Percentiles rank a stretch among this genome's conserved stretches.
Evolutionary conservation across 2,113 vertebrate species (phyloP).

Genomic region (Trematocara stigmaticum): DNA sequence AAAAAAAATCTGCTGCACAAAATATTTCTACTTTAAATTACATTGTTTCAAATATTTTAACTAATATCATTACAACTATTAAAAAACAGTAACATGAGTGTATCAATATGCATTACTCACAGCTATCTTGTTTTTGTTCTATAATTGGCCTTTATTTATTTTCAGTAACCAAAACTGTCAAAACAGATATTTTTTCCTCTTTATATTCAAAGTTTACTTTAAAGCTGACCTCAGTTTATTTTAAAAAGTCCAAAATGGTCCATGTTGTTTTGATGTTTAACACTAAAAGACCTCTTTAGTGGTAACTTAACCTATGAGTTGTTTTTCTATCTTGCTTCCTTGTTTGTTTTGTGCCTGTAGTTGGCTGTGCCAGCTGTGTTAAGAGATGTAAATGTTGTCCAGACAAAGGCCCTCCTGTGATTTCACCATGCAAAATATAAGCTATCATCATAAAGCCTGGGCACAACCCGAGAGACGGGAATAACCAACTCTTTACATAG

Average conservation of each 20-base stretch:
- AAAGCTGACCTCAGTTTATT: constrained; percentile 59
- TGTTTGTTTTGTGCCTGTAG: constrained; percentile 68
- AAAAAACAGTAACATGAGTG: not conserved
- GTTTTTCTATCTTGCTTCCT: constrained; percentile 54
- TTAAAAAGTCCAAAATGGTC: constrained; percentile 53
- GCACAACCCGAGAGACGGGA: constrained; percentile 14
- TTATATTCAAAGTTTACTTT: constrained; percentile 52
- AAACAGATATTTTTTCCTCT: constrained; percentile 32
- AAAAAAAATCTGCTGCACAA: not conserved
- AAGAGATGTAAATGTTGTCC: constrained; percentile 74
- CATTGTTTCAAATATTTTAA: not conserved
- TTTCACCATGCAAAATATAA: constrained; percentile 72
- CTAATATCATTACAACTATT: not conserved
- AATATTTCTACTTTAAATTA: not conserved
- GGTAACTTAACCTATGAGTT: constrained; percentile 56
- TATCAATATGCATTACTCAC: not conserved
- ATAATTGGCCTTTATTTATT: not conserved
- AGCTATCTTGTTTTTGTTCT: not conserved
- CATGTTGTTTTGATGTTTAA: constrained; percentile 57
- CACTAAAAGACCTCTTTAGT: constrained; percentile 72
- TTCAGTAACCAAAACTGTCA: constrained; percentile 11
- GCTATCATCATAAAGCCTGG: constrained; percentile 27
- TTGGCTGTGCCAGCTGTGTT: constrained; percentile 70
- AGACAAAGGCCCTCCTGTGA: constrained; percentile 53
- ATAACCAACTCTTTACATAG: constrained; percentile 6